Base-by-base conservation (phyloP, 2,113 vertebrate species). In the Sebastes schlegelii region DNA sequence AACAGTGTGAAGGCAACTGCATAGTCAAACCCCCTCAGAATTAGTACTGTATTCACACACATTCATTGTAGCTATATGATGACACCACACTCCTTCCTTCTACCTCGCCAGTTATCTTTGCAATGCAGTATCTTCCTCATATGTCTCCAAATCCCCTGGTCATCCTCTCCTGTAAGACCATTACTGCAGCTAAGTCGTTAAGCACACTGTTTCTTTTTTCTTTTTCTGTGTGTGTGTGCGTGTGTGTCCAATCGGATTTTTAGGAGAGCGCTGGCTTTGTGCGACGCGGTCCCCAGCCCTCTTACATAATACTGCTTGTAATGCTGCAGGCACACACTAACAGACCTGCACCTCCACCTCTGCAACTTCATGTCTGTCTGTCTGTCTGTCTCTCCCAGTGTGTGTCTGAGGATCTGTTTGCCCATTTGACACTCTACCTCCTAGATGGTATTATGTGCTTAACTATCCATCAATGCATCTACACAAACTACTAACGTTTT, bases 271-370 rank as follows among this genome's bases (percentile, higher is more conserved):
- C 58, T 63, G 87, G 19, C 65, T 68, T 45, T 89, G 63, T 84
- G 67, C 2, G 54, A 79, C 71, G 70, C 82, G 1, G 80, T 77
- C 62, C 73, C 70, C 58, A 52, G 72, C 57, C 74, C 63, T 76
- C 79, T 92, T 92, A 91, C 76, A 74, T 90, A 93, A 93, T 42
- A 16, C 65, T 85, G 79, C 77, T 91, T 88, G 85, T 87, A 76
- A 85, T 88, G 66, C 89, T 90, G 90, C 87, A 69, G 86, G 89
- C 80, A 71, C 67, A 75, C 66, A 84, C 79, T 54, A 65, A 81
- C 82, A 76, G 79, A 73, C 79, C 70, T 67, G 57, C 67, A 86
- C 62, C 79, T 82, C 77, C 81, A 92, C 81, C 79, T 85, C 90
- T 85, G 81, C 82, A 65, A 83, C 71, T 67, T 74, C 58, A 61